Evolutionary conservation across 2,888 invertebrate species (phyloP).

Genomic region (Arctia plantaginis): DNA sequence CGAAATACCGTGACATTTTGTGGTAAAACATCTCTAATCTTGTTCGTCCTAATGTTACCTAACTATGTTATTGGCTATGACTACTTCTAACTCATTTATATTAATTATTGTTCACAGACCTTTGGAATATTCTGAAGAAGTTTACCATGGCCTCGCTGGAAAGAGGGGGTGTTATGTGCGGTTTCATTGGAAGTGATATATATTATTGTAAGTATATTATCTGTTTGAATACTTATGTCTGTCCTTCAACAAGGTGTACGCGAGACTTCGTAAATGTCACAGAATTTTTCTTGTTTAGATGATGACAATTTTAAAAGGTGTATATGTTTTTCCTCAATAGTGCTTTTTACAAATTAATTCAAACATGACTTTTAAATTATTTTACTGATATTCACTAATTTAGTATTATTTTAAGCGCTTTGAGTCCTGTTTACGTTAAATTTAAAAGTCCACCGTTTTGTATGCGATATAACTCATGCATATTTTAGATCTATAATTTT

Average conservation of each 20-base stretch:
- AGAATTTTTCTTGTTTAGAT: too few relatives aligned
- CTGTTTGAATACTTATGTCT: not conserved
- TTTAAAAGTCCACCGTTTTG: too few relatives aligned
- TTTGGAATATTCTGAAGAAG: conserved; percentile 43
- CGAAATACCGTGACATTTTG: not conserved
- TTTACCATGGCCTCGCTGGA: conserved; percentile 35
- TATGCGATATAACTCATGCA: too few relatives aligned
- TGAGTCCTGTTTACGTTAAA: not conserved
- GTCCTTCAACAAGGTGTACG: not conserved
- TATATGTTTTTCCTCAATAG: not conserved
- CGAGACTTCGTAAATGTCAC: too few relatives aligned
- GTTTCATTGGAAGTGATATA: conserved; percentile 36
- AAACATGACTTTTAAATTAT: not conserved
- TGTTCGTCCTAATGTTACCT: too few relatives aligned
- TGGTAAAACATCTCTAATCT: too few relatives aligned
- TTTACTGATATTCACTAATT: not conserved
- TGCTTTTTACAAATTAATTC: not conserved
- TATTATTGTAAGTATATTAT: conserved; percentile 46
- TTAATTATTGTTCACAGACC: conserved; percentile 27
- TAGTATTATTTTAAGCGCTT: not conserved
- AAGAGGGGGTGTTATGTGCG: conserved; percentile 39
- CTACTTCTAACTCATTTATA: not conserved
- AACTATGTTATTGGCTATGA: not conserved
- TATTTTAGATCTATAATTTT: too few relatives aligned
- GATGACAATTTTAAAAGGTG: not conserved